Percentiles rank a stretch among this genome's conserved stretches.
Evolutionary conservation across 2,888 invertebrate species (phyloP).

Genomic region (Orthosia gracilis): DNA sequence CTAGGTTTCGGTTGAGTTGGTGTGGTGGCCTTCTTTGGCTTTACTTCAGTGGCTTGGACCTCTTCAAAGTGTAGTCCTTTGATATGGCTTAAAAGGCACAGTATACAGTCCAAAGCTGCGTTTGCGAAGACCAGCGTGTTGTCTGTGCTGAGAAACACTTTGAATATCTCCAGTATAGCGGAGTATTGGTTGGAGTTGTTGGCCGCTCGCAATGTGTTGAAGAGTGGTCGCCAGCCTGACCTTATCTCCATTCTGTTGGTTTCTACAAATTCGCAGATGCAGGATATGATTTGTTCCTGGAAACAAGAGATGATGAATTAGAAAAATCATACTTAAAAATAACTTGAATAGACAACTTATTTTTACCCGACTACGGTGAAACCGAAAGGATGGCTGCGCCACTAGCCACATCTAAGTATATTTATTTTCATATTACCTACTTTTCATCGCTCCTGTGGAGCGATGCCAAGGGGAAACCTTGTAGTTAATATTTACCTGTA

Average conservation of each 20-base stretch:
- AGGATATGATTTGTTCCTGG: slow-evolving; percentile 97
- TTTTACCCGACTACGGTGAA: no score
- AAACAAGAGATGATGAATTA: background rate
- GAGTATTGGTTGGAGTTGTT: slow-evolving; percentile 94
- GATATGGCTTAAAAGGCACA: slow-evolving; percentile 95
- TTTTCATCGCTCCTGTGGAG: background rate
- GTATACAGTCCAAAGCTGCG: slow-evolving; percentile 98
- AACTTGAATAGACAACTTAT: no score
- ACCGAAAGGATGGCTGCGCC: no score
- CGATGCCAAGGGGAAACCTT: background rate
- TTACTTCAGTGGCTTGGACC: slow-evolving; percentile 85
- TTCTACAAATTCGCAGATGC: slow-evolving; percentile 98
- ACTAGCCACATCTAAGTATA: no score
- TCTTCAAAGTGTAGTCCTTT: slow-evolving; percentile 93
- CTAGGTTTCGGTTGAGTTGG: slow-evolving; percentile 83
- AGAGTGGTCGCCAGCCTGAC: slow-evolving; percentile 99
- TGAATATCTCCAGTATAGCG: slow-evolving; percentile 97
- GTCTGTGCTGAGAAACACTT: slow-evolving; percentile 97
- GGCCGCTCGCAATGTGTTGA: slow-evolving; percentile 97
- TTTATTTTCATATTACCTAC: no score
- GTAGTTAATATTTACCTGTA: slow-evolving; percentile 92
- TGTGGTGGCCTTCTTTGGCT: slow-evolving; percentile 80
- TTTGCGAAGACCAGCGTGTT: slow-evolving; percentile 98
- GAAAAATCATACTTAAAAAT: background rate
- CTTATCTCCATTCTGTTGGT: slow-evolving; percentile 98